A percentile compares a stretch with the other conserved stretches of the same genome.
Conservation (phyloP, 2,797 vertebrate genomes). For the Pseudochirops corinnae region DNA sequence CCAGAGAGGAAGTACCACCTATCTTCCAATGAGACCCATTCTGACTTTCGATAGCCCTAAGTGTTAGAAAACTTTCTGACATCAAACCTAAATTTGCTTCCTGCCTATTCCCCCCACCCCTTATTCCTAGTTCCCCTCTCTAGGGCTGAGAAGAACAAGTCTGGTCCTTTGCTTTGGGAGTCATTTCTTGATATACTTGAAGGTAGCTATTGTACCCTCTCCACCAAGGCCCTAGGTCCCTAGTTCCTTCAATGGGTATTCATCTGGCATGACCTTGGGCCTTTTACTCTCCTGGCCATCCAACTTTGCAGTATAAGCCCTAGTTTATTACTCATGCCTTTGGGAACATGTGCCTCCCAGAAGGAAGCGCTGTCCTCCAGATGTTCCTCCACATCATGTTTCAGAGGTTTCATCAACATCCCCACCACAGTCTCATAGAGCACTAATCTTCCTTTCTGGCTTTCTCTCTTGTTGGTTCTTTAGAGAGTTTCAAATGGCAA, state of each 20-base stretch:
- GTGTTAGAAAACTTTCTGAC: neutral
- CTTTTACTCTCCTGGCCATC: neutral
- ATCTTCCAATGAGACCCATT: neutral
- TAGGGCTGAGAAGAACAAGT: too few relatives aligned
- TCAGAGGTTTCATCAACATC: neutral
- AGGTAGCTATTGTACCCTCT: neutral
- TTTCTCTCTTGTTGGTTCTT: neutral
- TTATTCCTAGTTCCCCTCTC: neutral
- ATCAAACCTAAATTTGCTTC: neutral
- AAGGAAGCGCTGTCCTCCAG: neutral
- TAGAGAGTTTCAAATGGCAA: neutral
- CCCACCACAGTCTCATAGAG: neutral
- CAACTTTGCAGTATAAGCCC: neutral
- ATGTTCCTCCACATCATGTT: neutral
- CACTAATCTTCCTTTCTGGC: neutral
- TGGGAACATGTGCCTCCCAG: neutral
- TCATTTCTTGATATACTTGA: neutral
- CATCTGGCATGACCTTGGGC: neutral
- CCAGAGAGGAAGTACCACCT: neutral
- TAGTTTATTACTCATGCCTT: neutral
- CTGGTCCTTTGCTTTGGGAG: neutral
- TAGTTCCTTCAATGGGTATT: neutral
- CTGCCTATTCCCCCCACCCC: neutral
- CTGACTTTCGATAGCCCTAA: neutral
- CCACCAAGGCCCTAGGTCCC: neutral